phyloP scores from a whole-genome alignment of 2,888 invertebrate genomes.

The Melanargia galathea region DNA sequence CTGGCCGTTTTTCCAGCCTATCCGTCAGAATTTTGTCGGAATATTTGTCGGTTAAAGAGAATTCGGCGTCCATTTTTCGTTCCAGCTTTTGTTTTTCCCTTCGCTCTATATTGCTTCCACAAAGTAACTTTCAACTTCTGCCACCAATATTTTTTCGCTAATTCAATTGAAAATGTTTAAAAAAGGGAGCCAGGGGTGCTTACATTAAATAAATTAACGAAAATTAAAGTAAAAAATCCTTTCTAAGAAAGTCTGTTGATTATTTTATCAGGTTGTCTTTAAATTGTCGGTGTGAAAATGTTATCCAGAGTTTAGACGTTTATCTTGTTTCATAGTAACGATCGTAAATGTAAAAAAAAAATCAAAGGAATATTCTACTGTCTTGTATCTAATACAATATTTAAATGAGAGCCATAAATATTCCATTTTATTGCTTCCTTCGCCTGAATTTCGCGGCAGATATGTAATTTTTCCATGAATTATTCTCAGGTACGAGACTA shows the following conservation, averaged over 20 bases:
- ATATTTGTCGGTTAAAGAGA: conserved; percentile 23
- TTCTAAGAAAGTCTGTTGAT: neutral
- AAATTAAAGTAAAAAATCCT: neutral
- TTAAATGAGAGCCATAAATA: conserved; percentile 29
- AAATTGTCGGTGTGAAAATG: neutral
- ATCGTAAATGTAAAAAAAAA: conserved; percentile 4
- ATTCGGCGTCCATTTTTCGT: conserved; percentile 17
- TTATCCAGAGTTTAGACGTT: neutral
- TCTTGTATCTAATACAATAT: conserved; percentile 17
- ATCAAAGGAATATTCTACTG: conserved; percentile 9
- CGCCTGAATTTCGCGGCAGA: conserved; percentile 21
- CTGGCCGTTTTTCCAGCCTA: conserved; percentile 25
- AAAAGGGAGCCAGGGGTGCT: neutral
- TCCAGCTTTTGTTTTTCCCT: conserved; percentile 19
- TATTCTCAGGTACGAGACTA: conserved; percentile 28
- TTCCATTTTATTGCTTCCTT: conserved; percentile 28
- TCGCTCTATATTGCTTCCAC: conserved; percentile 17
- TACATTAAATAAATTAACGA: neutral
- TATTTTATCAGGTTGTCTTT: neutral
- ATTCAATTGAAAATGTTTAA: neutral
- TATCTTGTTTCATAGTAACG: conserved; percentile 9
- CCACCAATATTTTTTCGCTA: neutral
- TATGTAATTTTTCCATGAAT: conserved; percentile 31
- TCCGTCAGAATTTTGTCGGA: conserved; percentile 25
- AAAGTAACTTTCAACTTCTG: conserved; percentile 18